Evolutionary conservation across 2,113 vertebrate species (phyloP), one percentile per base, ranked within the genome.

Genomic region (Pyrgilauda ruficollis): DNA sequence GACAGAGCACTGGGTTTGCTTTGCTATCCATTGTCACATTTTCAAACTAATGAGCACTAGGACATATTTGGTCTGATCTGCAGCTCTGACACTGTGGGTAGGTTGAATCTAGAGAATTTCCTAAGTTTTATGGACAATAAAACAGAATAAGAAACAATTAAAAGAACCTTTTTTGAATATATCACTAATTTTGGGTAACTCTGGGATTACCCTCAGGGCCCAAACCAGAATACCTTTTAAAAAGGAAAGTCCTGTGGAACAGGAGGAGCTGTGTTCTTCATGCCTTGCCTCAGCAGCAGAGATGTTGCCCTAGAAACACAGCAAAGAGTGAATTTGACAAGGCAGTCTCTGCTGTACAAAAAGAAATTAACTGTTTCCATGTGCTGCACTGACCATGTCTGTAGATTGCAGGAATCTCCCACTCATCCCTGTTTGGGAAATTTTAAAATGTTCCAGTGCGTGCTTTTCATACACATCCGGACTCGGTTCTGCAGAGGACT

Each of bases 301-400:
- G 21, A 72, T 41, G 61, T 87, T 89, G 62, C 74, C 81, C 52
- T 84, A 84, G 87, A 93, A 89, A 95, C 69, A 58, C 64, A 93
- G 55, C 44, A 63, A 73, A 88, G 20, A 35, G 15, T 22, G 8
- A 24, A 5, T 61, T 77, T 89, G 55, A 67, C 31, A 77, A 69
- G 23, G 21, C 39, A 43, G 4, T 10, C 8, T 63, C 16, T 41
- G 31, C 43, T 70, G 21, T 23, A 33, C 41, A 30, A 27, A n/a
- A 72, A 47, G 67, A 44, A 8, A 28, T 77, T 9, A 37, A 4
- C 20, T n/a, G 15, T 70, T 52, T 84, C 44, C 19, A 11, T 16
- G 47, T 22, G 11, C 9, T 56, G 33, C 24, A 14, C 30, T 22
- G 84, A 41, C 59, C 44, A 9, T 5, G 10, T 11, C 27, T 58